Conservation (phyloP, 2,113 vertebrate species). For the Phylloscopus trochilus region DNA sequence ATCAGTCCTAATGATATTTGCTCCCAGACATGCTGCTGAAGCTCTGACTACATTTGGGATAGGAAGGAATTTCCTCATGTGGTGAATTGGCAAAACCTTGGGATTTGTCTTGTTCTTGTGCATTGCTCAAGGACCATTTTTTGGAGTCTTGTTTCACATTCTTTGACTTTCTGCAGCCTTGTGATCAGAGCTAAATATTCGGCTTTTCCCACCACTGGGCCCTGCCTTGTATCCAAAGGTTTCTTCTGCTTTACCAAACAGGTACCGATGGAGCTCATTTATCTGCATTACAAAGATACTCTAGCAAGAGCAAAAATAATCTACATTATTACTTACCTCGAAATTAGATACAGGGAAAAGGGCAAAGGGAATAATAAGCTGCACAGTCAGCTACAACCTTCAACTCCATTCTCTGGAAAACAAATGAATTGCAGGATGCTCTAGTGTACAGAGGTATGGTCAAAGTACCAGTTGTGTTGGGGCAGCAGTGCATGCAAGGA, state of each 20-base stretch:
- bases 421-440: not conserved
- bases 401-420: not conserved
- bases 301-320: not conserved
- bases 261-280: not conserved
- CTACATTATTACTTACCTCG: not conserved
- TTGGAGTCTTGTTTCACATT: not conserved
- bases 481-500: not conserved
- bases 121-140: not conserved
- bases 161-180: not conserved
- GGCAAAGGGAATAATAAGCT: not conserved
- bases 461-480: rapidly evolving
- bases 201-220: not conserved
- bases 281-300: not conserved
- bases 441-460: not conserved
- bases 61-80: slow-evolving; percentile 40
- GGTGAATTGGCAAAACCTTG: not conserved
- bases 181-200: not conserved
- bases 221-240: not conserved
- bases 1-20: not conserved
- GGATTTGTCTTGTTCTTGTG: not conserved
- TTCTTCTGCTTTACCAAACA: not conserved
- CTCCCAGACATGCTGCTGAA: not conserved
- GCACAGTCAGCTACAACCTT: not conserved
- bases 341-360: not conserved
- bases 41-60: not conserved